These are phyloP conservation scores for Alectura lathami DNA, from an alignment of 2,113 vertebrate genomes.

Conservation along the genomic window DNA sequence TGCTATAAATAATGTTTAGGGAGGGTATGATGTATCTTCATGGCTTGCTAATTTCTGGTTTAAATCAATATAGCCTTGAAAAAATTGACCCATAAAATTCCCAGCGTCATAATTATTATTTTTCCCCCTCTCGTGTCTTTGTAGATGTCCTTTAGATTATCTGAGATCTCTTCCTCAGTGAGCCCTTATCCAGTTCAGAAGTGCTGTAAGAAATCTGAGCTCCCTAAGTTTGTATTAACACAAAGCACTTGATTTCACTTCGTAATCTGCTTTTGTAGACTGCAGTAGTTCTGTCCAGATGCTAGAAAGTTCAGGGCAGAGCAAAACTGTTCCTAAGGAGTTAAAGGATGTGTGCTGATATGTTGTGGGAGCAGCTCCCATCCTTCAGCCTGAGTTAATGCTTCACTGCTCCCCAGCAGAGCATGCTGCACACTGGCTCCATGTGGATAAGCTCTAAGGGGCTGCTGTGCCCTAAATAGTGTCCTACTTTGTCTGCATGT, in stretches of 20 bases:
- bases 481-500: conserved; percentile 36
- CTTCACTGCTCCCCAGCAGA: conserved; percentile 3
- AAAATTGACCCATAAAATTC: conserved; percentile 14
- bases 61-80: conserved; percentile 32
- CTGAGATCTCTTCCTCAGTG: not conserved
- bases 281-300: not conserved
- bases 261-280: not conserved
- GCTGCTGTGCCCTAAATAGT: conserved; percentile 52
- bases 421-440: not conserved
- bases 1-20: conserved; percentile 24
- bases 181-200: not conserved
- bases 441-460: conserved; percentile 45
- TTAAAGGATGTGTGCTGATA: not conserved
- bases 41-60: conserved; percentile 25
- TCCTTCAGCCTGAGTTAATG: not conserved
- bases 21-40: not conserved
- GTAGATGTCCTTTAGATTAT: not conserved
- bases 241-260: not conserved
- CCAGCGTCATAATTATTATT: not conserved
- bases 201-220: not conserved
- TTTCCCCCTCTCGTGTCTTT: not conserved
- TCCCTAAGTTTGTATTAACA: not conserved
- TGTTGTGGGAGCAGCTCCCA: not conserved
- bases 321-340: not conserved
- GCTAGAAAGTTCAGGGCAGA: not conserved